Conservation (phyloP, 92 coral and sea anemone genomes). For the Montipora capitata region DNA sequence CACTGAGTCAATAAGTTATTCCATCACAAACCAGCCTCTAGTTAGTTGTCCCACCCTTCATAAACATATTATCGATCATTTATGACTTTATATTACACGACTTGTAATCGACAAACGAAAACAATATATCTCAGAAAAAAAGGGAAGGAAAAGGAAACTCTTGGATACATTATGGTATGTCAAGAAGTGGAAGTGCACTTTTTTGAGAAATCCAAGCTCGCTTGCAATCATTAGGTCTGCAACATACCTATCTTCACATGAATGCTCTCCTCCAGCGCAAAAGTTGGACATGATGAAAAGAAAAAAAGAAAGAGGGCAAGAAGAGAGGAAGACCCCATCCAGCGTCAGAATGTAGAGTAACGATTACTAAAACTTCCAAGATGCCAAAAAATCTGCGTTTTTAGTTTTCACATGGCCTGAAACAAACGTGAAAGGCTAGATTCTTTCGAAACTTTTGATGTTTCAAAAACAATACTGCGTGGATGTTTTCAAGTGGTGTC, state of each 20-base stretch:
- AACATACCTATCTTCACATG: constrained; percentile 44
- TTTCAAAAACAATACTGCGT: too few relatives aligned
- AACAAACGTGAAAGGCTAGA: background rate
- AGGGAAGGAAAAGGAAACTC: background rate
- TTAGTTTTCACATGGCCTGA: background rate
- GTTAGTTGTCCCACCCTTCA: background rate
- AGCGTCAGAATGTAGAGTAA: background rate
- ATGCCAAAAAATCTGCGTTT: background rate
- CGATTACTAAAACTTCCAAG: background rate
- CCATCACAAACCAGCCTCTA: too few relatives aligned
- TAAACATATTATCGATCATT: constrained; percentile 19
- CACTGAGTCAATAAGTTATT: background rate
- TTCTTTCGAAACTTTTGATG: background rate
- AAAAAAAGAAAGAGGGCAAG: background rate
- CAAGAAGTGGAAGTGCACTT: background rate
- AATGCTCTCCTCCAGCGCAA: background rate
- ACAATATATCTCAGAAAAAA: background rate
- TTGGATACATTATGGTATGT: background rate
- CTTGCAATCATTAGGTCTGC: background rate
- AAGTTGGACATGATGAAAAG: constrained; percentile 4
- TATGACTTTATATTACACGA: background rate
- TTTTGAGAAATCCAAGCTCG: too few relatives aligned
- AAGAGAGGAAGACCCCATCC: constrained; percentile 7
- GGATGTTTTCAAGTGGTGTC: background rate
- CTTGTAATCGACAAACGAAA: background rate